phyloP scores from a whole-genome alignment of 2,113 vertebrate genomes.

The Campylorhamphus procurvoides region DNA sequence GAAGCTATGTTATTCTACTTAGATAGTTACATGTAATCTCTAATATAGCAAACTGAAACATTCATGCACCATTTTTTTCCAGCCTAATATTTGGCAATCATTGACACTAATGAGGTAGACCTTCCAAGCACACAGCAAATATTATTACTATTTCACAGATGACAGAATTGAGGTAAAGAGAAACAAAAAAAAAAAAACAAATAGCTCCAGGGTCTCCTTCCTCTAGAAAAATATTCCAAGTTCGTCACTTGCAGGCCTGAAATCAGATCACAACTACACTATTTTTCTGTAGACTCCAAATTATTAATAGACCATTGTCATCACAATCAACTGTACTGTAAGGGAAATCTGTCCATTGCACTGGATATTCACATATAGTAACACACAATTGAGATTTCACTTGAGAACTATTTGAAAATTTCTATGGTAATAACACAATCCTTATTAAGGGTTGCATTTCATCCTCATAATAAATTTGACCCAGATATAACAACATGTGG shows the following conservation, averaged over 20 bases:
- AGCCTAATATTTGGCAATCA: background rate
- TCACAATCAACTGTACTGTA: background rate
- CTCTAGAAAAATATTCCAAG: background rate
- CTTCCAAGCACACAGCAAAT: slow-evolving; percentile 8
- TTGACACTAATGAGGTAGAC: slow-evolving; percentile 14
- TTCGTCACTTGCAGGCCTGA: background rate
- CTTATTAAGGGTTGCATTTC: background rate
- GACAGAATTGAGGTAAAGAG: background rate
- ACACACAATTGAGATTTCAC: background rate
- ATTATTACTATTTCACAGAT: slow-evolving; percentile 10
- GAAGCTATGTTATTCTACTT: slow-evolving; percentile 27
- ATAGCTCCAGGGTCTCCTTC: background rate
- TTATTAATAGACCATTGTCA: background rate
- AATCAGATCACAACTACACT: background rate
- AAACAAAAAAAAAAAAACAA: background rate
- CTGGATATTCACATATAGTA: background rate
- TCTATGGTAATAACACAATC: background rate
- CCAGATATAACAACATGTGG: background rate
- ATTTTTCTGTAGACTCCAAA: background rate
- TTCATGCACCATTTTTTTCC: background rate
- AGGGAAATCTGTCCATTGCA: background rate
- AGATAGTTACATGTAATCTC: slow-evolving; percentile 17
- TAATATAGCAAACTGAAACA: background rate
- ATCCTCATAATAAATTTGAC: background rate
- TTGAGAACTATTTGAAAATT: background rate